These are phyloP conservation scores for Odontomyia ornata DNA, from an alignment of 2,888 invertebrate genomes.

Conservation along the genomic window DNA sequence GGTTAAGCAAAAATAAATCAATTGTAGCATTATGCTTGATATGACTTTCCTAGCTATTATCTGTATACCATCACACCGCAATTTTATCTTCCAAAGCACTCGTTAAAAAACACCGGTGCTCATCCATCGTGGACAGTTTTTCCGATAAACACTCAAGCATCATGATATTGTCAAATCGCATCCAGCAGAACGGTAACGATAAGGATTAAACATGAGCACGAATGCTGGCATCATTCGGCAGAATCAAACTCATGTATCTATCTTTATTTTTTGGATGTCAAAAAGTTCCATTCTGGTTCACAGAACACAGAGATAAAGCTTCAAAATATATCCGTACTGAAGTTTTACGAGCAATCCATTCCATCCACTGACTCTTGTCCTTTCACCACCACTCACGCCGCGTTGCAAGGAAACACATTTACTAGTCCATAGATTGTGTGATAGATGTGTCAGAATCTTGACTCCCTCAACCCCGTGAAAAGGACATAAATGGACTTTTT, in stretches of 20 bases:
- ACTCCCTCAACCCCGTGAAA: not conserved
- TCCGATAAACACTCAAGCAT: not conserved
- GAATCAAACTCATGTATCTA: no score
- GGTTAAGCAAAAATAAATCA: no score
- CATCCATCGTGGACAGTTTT: no score
- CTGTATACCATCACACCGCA: no score
- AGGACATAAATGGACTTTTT: conserved; percentile 40
- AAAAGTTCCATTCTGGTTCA: not conserved
- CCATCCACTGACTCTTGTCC: not conserved
- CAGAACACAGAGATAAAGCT: conserved; percentile 9
- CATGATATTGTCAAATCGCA: not conserved
- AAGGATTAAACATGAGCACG: no score
- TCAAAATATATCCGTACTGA: not conserved
- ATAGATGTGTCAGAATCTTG: conserved; percentile 33
- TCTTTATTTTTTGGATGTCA: not conserved
- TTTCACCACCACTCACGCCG: no score
- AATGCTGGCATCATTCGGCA: no score
- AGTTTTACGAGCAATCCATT: not conserved
- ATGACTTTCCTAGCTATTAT: no score
- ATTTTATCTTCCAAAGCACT: no score
- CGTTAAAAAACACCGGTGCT: no score
- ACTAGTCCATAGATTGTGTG: conserved; percentile 21
- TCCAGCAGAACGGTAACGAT: not conserved
- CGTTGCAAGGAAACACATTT: not conserved
- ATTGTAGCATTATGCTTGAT: no score